Conservation (phyloP, 2,113 vertebrate genomes). For the Syngnathoides biaculeatus region DNA sequence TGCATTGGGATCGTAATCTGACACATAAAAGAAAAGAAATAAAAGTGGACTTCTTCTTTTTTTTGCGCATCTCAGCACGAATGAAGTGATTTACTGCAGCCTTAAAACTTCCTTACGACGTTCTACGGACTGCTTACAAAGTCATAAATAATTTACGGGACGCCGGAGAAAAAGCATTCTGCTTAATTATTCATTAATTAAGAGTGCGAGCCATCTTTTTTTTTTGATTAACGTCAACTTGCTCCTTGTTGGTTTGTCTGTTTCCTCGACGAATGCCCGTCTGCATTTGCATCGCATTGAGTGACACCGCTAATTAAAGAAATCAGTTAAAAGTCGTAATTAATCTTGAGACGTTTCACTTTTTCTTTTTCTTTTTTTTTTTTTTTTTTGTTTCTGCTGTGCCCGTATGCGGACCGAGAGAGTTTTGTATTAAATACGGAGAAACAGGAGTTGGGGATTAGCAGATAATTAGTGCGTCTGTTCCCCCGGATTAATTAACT, state of each 20-base stretch:
- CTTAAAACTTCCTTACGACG: not conserved
- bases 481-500: constrained; percentile 67
- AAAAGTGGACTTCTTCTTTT: not conserved
- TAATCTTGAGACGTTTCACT: constrained; percentile 48
- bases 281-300: constrained; percentile 16
- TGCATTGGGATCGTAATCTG: not conserved
- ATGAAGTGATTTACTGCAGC: not conserved
- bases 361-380: constrained; percentile 19
- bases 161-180: constrained; percentile 29
- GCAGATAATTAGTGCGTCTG: constrained; percentile 58
- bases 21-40: not conserved
- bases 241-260: constrained; percentile 58
- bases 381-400: constrained; percentile 31
- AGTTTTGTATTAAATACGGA: constrained; percentile 60
- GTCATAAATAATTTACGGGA: constrained; percentile 20
- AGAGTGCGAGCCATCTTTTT: constrained; percentile 39
- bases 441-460: constrained; percentile 60
- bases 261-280: constrained; percentile 49
- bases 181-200: constrained; percentile 57
- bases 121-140: constrained; percentile 2
- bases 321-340: constrained; percentile 52
- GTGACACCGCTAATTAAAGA: constrained; percentile 49
- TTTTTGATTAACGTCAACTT: constrained; percentile 60
- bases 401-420: constrained; percentile 52
- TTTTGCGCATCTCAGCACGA: constrained; percentile 1